phyloP scores from a whole-genome alignment of 2,113 vertebrate genomes.

The Apodemus sylvaticus region DNA sequence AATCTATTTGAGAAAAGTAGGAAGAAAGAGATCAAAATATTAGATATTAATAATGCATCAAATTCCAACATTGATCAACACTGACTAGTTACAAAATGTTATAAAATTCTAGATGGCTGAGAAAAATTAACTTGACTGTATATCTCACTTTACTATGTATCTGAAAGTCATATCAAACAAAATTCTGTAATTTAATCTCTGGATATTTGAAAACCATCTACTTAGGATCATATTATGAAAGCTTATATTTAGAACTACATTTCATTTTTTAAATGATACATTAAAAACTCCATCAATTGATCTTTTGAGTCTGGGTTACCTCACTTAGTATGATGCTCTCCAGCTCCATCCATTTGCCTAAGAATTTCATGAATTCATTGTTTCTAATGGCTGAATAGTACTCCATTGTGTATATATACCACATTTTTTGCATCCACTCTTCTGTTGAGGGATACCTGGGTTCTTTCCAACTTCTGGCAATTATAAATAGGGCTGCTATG shows the following conservation, averaged over 20 bases:
- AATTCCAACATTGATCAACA: slow-evolving; percentile 22
- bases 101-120: slow-evolving; percentile 14
- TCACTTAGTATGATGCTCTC: too few species aligned
- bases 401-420: too few species aligned
- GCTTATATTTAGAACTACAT: slow-evolving; percentile 38
- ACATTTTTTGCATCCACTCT: too few species aligned
- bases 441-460: too few species aligned
- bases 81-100: slow-evolving; percentile 15
- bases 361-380: too few species aligned
- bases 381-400: too few species aligned
- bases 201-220: slow-evolving; percentile 28
- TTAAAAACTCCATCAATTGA: neutral
- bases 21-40: slow-evolving; percentile 35
- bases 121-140: neutral
- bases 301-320: too few species aligned
- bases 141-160: neutral
- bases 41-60: neutral
- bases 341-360: too few species aligned
- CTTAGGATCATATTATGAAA: neutral
- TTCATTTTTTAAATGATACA: neutral
- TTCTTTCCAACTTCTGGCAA: too few species aligned
- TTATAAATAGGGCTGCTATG: too few species aligned
- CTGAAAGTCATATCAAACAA: slow-evolving; percentile 19
- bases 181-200: neutral
- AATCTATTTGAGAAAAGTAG: neutral